Percentiles rank a stretch among this genome's conserved stretches.
Evolutionary conservation across 2,797 vertebrate genomes (phyloP).

Genomic region (Capromys pilorides): DNA sequence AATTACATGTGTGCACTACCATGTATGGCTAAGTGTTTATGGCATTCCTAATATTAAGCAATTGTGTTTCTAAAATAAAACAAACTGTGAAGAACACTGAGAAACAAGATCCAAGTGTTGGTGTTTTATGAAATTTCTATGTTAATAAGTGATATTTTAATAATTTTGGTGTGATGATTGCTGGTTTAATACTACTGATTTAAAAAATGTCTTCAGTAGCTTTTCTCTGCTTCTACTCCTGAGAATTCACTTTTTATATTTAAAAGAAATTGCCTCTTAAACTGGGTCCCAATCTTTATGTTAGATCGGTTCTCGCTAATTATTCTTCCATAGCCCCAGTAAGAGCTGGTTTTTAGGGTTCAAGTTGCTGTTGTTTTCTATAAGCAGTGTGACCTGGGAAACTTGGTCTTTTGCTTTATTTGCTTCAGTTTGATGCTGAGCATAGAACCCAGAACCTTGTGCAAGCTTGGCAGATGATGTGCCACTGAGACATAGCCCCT

Average conservation of each 20-base stretch:
- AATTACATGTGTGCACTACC: background rate
- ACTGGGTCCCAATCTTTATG: background rate
- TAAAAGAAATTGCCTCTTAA: constrained; percentile 41
- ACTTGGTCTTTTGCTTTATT: background rate
- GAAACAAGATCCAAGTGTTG: constrained; percentile 12
- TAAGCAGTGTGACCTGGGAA: background rate
- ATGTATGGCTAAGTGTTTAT: background rate
- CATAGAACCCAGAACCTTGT: background rate
- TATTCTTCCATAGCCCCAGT: background rate
- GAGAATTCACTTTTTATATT: constrained; percentile 39
- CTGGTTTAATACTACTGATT: background rate
- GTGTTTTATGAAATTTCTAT: constrained; percentile 1
- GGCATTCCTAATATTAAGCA: constrained; percentile 35
- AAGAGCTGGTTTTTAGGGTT: background rate
- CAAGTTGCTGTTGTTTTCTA: background rate
- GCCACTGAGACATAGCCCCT: background rate
- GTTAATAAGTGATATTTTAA: constrained; percentile 22
- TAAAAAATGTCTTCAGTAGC: background rate
- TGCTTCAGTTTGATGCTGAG: background rate
- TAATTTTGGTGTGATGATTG: background rate
- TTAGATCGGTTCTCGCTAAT: background rate
- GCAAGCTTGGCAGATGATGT: background rate
- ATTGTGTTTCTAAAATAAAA: constrained; percentile 20
- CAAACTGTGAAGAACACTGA: background rate
- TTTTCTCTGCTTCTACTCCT: background rate